Conservation (phyloP, 2,888 invertebrate species). For the Odontothrips loti region DNA sequence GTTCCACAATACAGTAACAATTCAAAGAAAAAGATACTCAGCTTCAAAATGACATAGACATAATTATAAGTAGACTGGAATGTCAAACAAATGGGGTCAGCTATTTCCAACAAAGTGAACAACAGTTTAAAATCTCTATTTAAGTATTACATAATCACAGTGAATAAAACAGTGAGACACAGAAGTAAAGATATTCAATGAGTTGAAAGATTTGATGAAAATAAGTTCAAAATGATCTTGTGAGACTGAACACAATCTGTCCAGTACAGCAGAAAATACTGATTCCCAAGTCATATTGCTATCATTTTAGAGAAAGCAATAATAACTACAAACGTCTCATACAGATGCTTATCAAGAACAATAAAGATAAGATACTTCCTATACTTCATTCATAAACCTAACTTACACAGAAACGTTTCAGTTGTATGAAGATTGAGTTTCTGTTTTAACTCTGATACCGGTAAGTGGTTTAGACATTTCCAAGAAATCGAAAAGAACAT, state of each 20-base stretch:
- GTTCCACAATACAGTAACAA: neutral
- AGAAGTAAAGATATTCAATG: neutral
- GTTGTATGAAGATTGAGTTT: too few species aligned
- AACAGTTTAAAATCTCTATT: neutral
- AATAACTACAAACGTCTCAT: too few species aligned
- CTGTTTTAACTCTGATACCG: too few species aligned
- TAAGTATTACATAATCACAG: neutral
- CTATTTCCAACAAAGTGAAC: conserved; percentile 4
- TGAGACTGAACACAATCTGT: neutral
- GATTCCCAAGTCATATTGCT: too few species aligned
- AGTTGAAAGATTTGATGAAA: neutral
- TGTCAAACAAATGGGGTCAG: neutral
- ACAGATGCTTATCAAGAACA: too few species aligned
- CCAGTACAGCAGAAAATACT: too few species aligned
- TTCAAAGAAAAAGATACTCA: too few species aligned
- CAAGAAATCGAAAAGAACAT: too few species aligned
- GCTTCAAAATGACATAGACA: neutral
- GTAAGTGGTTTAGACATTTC: too few species aligned
- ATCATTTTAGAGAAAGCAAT: neutral
- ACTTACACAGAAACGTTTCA: too few species aligned
- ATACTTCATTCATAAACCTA: too few species aligned
- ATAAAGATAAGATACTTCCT: too few species aligned
- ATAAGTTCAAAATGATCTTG: neutral
- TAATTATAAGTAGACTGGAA: conserved; percentile 3
- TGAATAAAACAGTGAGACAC: neutral